Percentiles rank a stretch among this genome's conserved stretches.
These are phyloP conservation scores for Lasioglossum figueresi DNA, from an alignment of 2,888 invertebrate genomes.

Conservation along the genomic window DNA sequence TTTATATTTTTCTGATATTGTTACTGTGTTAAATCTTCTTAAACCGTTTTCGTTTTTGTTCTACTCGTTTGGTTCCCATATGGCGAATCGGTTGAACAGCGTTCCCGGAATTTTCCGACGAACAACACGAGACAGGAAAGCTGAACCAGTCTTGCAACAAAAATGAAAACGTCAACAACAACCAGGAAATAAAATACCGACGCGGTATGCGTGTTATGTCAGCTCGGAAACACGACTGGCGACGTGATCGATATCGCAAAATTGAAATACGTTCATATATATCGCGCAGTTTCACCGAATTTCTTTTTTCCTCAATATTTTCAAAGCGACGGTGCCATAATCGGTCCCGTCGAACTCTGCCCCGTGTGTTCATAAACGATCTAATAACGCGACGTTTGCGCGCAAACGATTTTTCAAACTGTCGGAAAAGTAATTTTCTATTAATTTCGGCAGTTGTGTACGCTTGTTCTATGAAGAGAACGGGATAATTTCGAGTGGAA, in stretches of 20 bases:
- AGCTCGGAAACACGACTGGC: neutral
- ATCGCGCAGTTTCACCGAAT: neutral
- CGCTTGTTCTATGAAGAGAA: too few species aligned
- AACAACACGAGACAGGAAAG: neutral
- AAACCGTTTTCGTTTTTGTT: neutral
- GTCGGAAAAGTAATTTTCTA: neutral
- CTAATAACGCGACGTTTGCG: neutral
- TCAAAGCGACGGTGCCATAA: neutral
- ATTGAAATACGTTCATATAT: constrained; percentile 18
- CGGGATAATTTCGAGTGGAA: too few species aligned
- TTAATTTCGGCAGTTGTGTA: too few species aligned
- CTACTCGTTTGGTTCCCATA: neutral
- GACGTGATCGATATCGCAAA: neutral
- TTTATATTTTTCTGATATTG: too few species aligned
- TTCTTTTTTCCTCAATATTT: constrained; percentile 16
- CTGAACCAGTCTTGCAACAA: neutral
- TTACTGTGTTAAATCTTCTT: too few species aligned
- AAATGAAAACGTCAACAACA: constrained; percentile 21
- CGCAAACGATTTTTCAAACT: neutral
- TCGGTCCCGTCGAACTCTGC: neutral
- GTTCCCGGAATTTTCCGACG: neutral
- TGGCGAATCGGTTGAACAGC: neutral
- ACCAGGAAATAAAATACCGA: neutral
- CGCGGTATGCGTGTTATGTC: neutral
- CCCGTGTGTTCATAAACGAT: neutral